Evolutionary conservation across 2,888 invertebrate genomes (phyloP), one percentile per base, ranked within the genome.

Genomic region (Gastracanthus pulcherrimus): DNA sequence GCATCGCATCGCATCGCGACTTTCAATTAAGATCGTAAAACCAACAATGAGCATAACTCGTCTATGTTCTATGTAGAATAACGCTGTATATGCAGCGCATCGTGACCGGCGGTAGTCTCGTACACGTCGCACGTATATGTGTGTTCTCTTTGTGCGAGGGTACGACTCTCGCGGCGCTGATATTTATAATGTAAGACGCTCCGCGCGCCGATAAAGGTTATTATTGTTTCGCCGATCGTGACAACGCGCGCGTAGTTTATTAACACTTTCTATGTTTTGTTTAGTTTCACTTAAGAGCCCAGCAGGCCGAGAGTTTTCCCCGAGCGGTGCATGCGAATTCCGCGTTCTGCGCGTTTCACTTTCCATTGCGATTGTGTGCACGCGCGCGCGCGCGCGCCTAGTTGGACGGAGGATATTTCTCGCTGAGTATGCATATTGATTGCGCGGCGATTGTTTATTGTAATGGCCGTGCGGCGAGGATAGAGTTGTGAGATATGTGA

Each of bases 181-280:
- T n/a, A n/a, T n/a, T n/a, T n/a, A n/a, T n/a, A n/a, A n/a, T n/a
- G n/a, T n/a, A n/a, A n/a, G n/a, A n/a, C n/a, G 11, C 36, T 16
- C 19, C 45, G 67, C 23, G 5, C 1, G 34, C 16, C 29, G 23
- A 36, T 45, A 51, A 60, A 6, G 51, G 6, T 2, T 55, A 51
- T 55, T n/a, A 74, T 80, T 80, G 31, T 74, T 60, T 11, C 16
- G 34, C 5, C 58, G 55, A 74, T 74, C 69, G 62, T 51, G 80
- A 75, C 80, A 36, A 69, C 62, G 48, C 62, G 51, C 55, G 36
- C 11, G n/a, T 72, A 26, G 45, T 80, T 74, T 74, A 74, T 69
- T 74, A 74, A 80, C 69, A 69, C 79, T 80, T 80, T 80, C 79
- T 48, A 64, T 34, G 34, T 41, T 45, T 36, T 29, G 19, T 38